Evolutionary conservation across 1,140 invertebrate species (phyloP).

Genomic region (Pseudomyrmex pallidus): DNA sequence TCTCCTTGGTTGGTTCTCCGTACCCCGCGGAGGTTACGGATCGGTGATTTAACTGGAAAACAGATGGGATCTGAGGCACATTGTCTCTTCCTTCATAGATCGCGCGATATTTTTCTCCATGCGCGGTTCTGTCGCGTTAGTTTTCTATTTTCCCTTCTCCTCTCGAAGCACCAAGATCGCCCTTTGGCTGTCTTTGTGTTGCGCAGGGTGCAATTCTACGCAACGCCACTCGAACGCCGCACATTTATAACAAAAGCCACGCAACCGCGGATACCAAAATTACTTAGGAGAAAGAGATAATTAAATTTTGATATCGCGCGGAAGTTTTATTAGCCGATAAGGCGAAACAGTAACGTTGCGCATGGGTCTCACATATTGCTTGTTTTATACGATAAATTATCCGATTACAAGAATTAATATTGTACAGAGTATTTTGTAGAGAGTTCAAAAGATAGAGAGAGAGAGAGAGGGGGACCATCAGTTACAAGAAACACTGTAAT

Average conservation of each 20-base stretch:
- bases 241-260: background rate
- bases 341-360: background rate
- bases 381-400: too few relatives aligned
- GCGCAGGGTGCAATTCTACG: background rate
- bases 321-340: background rate
- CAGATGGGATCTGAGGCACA: slow-evolving; percentile 32
- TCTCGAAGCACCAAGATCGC: slow-evolving; percentile 29
- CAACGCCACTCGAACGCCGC: background rate
- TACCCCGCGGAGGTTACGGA: slow-evolving; percentile 45
- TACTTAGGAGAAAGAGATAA: background rate
- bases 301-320: background rate
- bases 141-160: slow-evolving; percentile 25
- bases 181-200: slow-evolving; percentile 18
- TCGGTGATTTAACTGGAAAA: slow-evolving; percentile 59
- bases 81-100: slow-evolving; percentile 47
- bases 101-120: slow-evolving; percentile 16
- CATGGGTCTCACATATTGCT: too few relatives aligned
- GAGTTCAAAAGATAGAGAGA: too few relatives aligned
- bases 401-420: background rate
- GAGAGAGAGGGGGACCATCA: too few relatives aligned
- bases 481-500: background rate
- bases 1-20: slow-evolving; percentile 41
- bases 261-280: too few relatives aligned
- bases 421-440: background rate
- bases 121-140: slow-evolving; percentile 8